These are phyloP conservation scores for Dipodomys merriami DNA, from an alignment of 2,113 vertebrate species.

Conservation along the genomic window DNA sequence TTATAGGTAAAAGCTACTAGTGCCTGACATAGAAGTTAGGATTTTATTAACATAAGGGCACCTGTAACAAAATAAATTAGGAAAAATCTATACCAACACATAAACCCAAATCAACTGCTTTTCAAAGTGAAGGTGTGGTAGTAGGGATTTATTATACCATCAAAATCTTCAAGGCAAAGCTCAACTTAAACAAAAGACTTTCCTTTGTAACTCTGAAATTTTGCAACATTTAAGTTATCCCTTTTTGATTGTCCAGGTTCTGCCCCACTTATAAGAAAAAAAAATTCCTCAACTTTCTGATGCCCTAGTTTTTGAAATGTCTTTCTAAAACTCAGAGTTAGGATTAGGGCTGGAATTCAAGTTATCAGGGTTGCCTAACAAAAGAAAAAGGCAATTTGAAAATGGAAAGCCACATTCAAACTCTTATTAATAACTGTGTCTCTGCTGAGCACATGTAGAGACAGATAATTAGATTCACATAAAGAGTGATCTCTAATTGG, in stretches of 20 bases:
- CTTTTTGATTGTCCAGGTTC: neutral
- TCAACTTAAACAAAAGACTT: neutral
- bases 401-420: conserved; percentile 70
- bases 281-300: conserved; percentile 43
- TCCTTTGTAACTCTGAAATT: conserved; percentile 16
- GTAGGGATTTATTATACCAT: neutral
- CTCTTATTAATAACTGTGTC: conserved; percentile 79
- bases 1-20: too few species aligned
- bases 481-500: conserved; percentile 75
- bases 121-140: neutral
- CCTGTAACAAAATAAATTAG: neutral
- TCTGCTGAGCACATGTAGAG: conserved; percentile 82
- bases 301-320: conserved; percentile 60
- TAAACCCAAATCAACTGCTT: neutral
- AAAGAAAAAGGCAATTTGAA: conserved; percentile 75
- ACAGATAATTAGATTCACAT: conserved; percentile 82
- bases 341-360: conserved; percentile 71
- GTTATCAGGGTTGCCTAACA: conserved; percentile 66
- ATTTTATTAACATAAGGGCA: neutral
- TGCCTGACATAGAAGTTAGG: neutral
- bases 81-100: neutral
- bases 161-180: conserved; percentile 11
- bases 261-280: conserved; percentile 24
- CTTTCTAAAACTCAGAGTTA: conserved; percentile 56
- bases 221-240: neutral